These are phyloP conservation scores for Sandelia bainsii DNA, from an alignment of 2,797 vertebrate genomes.

Conservation along the genomic window DNA sequence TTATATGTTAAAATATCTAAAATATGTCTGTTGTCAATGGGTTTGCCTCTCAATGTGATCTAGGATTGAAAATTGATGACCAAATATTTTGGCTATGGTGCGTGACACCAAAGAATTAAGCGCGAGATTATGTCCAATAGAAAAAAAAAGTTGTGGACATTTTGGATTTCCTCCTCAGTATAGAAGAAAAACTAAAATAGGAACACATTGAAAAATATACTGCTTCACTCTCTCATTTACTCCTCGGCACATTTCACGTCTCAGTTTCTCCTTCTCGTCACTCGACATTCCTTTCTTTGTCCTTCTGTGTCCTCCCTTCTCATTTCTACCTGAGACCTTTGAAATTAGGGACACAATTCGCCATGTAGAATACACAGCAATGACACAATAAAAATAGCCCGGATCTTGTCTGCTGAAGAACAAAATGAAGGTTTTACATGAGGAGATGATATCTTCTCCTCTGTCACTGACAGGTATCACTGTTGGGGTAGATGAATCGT, in stretches of 20 bases:
- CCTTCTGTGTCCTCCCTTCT: conserved; percentile 10
- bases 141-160: background rate
- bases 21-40: no score
- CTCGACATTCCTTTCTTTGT: background rate
- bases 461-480: conserved; percentile 26
- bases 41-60: no score
- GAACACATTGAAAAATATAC: background rate
- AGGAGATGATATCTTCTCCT: conserved; percentile 17
- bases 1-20: no score
- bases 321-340: conserved; percentile 11
- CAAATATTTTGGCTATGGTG: no score
- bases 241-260: background rate
- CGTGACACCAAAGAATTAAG: no score
- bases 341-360: conserved; percentile 24
- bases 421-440: background rate
- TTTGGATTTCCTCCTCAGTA: background rate
- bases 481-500: conserved; percentile 42
- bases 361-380: background rate
- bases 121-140: background rate
- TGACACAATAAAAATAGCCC: conserved; percentile 17
- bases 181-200: background rate
- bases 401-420: conserved; percentile 15
- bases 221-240: background rate
- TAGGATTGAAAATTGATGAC: no score
- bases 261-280: background rate